A percentile compares a stretch with the other conserved stretches of the same genome.
phyloP scores from a whole-genome alignment of 2,888 invertebrate species.

The Trissonchulus latispiculum region DNA sequence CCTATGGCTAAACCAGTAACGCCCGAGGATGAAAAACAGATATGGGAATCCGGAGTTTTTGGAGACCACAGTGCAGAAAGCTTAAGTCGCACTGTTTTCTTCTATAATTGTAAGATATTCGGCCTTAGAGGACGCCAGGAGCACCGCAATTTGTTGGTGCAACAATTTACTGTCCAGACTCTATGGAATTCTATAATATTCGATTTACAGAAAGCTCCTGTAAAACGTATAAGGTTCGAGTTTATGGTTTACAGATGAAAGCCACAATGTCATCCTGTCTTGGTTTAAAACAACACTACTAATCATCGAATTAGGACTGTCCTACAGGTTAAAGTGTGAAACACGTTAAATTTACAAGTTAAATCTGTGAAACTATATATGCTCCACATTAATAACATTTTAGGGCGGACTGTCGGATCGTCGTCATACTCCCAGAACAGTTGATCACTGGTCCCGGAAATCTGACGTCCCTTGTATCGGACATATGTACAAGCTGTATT shows the following conservation, averaged over 20 bases:
- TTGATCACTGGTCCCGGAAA: not conserved
- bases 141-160: conserved; percentile 4
- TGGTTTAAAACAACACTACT: no score
- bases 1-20: not conserved
- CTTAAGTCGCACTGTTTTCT: not conserved
- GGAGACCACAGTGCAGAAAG: not conserved
- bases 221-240: not conserved
- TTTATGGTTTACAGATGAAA: no score
- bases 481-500: not conserved
- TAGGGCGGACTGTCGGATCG: not conserved
- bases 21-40: not conserved
- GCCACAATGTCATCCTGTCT: no score
- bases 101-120: conserved; percentile 9
- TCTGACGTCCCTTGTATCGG: not conserved
- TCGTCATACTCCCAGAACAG: not conserved
- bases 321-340: no score
- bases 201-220: not conserved
- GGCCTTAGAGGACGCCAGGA: conserved; percentile 3
- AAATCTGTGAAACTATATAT: no score
- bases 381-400: no score
- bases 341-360: no score
- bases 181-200: not conserved
- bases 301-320: no score
- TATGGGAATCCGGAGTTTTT: not conserved
- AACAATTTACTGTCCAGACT: not conserved